Evolutionary conservation across 2,888 invertebrate species (phyloP).

Genomic region (Hemistola chrysoprasaria): DNA sequence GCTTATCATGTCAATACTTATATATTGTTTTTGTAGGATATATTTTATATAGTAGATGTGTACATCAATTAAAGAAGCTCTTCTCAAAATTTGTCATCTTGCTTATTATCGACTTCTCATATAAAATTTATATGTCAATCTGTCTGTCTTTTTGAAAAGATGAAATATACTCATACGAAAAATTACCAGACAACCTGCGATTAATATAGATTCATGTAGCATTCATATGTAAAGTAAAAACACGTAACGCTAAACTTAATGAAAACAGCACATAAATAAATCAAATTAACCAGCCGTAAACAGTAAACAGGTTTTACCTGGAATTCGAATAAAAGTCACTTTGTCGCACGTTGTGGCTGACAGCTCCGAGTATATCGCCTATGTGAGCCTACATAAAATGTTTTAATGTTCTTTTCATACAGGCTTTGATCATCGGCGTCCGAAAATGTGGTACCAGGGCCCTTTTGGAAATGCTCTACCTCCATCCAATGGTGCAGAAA

Average conservation of each 20-base stretch:
- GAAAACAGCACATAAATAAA: slow-evolving; percentile 9
- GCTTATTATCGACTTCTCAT: no score
- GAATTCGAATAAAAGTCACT: slow-evolving; percentile 19
- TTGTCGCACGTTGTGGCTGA: slow-evolving; percentile 15
- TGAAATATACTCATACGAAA: no score
- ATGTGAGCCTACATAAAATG: slow-evolving; percentile 1
- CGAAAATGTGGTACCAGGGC: slow-evolving; percentile 98
- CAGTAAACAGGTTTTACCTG: slow-evolving; percentile 9
- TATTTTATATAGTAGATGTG: no score
- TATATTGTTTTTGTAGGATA: no score
- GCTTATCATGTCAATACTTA: no score
- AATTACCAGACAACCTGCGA: no score
- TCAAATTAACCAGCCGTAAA: slow-evolving; percentile 10
- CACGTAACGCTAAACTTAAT: background rate
- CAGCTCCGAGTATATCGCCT: slow-evolving; percentile 14
- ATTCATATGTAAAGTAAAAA: background rate
- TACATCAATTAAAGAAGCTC: no score
- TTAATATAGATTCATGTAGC: no score
- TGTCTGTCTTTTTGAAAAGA: no score
- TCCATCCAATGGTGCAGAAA: slow-evolving; percentile 96
- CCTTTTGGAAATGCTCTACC: slow-evolving; percentile 96
- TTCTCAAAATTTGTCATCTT: no score
- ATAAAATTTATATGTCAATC: no score
- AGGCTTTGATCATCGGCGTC: slow-evolving; percentile 96
- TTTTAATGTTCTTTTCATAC: slow-evolving; percentile 33